A percentile compares a stretch with the other conserved stretches of the same genome.
phyloP scores from a whole-genome alignment of 1,140 invertebrate genomes.

The Penaeus vannamei region DNA sequence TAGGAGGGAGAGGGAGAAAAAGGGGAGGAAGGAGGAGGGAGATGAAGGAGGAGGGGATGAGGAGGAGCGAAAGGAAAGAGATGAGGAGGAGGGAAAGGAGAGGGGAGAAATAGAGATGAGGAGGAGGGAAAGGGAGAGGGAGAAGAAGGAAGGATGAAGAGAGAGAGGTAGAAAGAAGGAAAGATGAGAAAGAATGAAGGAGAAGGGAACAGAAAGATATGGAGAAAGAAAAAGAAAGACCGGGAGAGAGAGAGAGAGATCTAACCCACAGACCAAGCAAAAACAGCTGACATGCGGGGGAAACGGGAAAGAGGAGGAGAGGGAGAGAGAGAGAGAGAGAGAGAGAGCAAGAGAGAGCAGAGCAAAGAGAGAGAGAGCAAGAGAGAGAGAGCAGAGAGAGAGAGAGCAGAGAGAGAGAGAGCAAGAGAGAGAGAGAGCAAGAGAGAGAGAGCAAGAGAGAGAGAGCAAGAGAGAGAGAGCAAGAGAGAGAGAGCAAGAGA shows the following conservation, averaged over 20 bases:
- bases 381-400: too few species aligned
- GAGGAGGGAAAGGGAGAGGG: background rate
- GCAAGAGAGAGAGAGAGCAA: too few species aligned
- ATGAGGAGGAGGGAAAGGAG: background rate
- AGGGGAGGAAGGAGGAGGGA: background rate
- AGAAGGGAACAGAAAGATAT: too few species aligned
- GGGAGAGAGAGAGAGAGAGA: fast-evolving
- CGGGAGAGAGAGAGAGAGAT: too few species aligned
- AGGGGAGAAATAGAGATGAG: background rate
- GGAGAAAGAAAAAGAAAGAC: too few species aligned
- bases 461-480: fast-evolving
- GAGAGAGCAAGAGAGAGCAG: too few species aligned
- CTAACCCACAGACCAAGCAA: too few species aligned
- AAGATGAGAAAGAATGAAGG: too few species aligned
- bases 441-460: too few species aligned
- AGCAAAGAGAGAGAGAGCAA: too few species aligned
- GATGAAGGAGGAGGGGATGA: background rate
- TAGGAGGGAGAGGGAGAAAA: background rate
- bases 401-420: fast-evolving
- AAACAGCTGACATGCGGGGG: too few species aligned
- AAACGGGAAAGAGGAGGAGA: too few species aligned
- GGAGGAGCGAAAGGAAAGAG: background rate
- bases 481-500: fast-evolving
- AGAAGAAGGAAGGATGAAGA: background rate
- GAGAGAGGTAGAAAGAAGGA: background rate